Conservation (phyloP, 2,888 invertebrate species). For the Argynnis bischoffii region DNA sequence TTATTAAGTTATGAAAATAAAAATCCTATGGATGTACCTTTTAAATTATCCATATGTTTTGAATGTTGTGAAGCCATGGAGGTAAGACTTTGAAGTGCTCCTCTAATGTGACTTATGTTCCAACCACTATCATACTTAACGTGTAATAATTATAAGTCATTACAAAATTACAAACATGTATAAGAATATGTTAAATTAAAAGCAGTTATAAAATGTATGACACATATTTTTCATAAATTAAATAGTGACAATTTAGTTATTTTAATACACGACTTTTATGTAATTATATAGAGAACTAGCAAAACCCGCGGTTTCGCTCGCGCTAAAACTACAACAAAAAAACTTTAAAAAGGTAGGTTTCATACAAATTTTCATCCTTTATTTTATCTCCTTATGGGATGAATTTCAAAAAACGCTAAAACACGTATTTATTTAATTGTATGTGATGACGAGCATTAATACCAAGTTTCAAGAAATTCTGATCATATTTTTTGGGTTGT, state of each 20-base stretch:
- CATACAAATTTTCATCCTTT: no score
- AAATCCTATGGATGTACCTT: conserved; percentile 63
- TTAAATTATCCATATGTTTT: conserved; percentile 85
- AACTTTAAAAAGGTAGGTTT: no score
- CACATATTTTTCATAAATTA: not conserved
- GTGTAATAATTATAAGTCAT: conserved; percentile 47
- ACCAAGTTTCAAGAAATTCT: no score
- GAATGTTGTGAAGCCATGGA: conserved; percentile 89
- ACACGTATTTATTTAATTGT: no score
- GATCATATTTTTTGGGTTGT: no score
- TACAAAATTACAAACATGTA: not conserved
- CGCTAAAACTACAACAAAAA: no score
- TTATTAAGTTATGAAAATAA: not conserved
- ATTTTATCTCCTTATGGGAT: no score
- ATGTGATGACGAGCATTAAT: no score
- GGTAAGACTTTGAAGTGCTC: conserved; percentile 93
- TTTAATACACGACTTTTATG: not conserved
- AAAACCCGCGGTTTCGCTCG: no score
- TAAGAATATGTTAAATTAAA: conserved; percentile 23
- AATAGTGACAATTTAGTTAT: no score
- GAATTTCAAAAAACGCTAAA: no score
- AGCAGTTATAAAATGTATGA: not conserved
- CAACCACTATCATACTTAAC: conserved; percentile 91
- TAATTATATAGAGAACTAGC: not conserved
- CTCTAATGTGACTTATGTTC: conserved; percentile 94